Conservation (phyloP, 2,113 vertebrate genomes). For the Falcunculus frontatus region DNA sequence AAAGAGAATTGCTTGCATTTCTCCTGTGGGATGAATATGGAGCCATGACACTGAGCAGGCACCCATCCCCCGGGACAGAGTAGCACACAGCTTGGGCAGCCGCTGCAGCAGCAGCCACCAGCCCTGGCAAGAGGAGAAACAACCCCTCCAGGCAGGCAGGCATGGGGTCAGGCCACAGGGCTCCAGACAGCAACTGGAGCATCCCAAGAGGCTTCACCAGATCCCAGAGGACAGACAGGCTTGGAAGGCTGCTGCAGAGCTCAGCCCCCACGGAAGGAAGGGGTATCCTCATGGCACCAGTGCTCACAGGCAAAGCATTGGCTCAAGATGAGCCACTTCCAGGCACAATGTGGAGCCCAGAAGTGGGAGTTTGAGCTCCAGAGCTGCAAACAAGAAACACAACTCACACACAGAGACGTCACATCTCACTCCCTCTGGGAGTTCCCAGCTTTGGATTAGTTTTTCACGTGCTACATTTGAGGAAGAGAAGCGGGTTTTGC, state of each 20-base stretch:
- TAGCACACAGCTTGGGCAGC: background rate
- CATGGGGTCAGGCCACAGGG: background rate
- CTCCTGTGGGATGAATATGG: background rate
- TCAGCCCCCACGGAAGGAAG: background rate
- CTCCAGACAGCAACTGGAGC: background rate
- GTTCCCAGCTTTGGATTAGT: background rate
- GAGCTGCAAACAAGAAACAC: background rate
- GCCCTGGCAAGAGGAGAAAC: background rate
- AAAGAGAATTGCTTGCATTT: background rate
- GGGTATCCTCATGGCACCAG: background rate
- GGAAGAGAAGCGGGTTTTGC: background rate
- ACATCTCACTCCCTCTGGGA: background rate
- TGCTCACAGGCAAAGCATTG: fast-evolving
- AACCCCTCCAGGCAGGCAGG: background rate
- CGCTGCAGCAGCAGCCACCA: background rate
- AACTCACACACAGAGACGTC: fast-evolving
- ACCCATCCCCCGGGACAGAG: background rate
- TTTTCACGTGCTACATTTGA: background rate
- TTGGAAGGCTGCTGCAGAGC: background rate
- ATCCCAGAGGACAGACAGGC: background rate
- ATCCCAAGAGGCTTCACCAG: background rate
- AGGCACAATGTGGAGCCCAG: background rate
- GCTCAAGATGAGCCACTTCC: background rate
- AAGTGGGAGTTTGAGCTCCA: background rate
- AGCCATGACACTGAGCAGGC: background rate